Evolutionary conservation across 2,113 vertebrate species (phyloP), one percentile per base, ranked within the genome.

Genomic region (Ammodytes dubius): DNA sequence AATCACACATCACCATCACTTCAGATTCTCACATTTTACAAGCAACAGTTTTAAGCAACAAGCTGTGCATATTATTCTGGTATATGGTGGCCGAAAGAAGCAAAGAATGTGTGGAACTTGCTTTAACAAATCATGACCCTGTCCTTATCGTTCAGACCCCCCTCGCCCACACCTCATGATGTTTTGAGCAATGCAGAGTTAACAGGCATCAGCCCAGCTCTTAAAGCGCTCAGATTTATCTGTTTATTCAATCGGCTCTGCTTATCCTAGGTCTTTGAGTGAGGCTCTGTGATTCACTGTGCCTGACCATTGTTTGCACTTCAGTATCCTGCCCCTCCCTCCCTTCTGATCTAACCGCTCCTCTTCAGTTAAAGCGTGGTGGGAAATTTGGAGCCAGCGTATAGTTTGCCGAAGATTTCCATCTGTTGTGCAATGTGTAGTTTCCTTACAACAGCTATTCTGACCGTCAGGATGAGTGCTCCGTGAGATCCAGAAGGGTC

Each of bases 201-300:
- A 83, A 88, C 79, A 86, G 57, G 70, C 64, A 91, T 81, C 58
- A 27, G 27, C 49, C 14, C 57, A 82, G 74, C 81, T 88, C 83
- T 86, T 88, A 86, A 89, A 88, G 70, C 40, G 39, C 80, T 85
- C 74, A 87, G 67, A 69, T 71, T 80, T 92, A 82, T 92, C 83
- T 78, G 89, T 90, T 89, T 88, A 88, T 90, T 91, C 88, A 89
- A 92, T 91, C 84, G 73, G 79, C 68, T 84, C 77, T 89, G 88
- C 84, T 86, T 86, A 91, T 91, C 85, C 84, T 82, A 52, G 78
- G 82, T 82, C 84, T 90, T 80, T 88, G 77, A 91, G 79, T 89
- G 81, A 81, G 75, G 82, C 61, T 73, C 75, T 84, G 82, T 90
- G 89, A 92, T 94, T 93, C 87, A 91, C 81, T 78, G 80, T 87